Evolutionary conservation across 2,797 vertebrate species (phyloP), one percentile per base, ranked within the genome.

Genomic region (Acanthis flammea): DNA sequence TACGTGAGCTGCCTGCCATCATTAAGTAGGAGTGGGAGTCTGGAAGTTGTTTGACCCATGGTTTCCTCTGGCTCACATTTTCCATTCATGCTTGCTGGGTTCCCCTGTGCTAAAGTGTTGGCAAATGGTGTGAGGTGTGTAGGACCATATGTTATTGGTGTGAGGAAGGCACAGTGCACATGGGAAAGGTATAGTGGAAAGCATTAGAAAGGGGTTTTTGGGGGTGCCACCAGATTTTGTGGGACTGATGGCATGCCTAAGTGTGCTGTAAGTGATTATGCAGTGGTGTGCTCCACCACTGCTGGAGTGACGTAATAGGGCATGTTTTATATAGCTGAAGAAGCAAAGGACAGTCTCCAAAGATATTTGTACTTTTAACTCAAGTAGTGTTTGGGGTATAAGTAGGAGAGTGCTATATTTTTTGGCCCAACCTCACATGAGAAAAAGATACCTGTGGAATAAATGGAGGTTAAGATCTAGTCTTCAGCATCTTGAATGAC

Each of bases 101-200:
- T 17, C 10, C 44, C 24, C 45, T 45, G 22, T 61, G 30, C n/a
- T 61, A 25, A 51, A 61, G 31, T 8, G 35, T 13, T 85, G 71
- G 16, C 8, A 70, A 55, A 58, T 6, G 2, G 4, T 27, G 14
- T 45, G 33, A 67, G 23, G 66, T 9, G 10, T 15, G 41, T 22
- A 70, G 45, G 44, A 33, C 16, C 0, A 0, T 51, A 12, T 28
- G 22, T 53, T 81, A 23, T 25, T 41, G 15, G 6, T 68, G 42
- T 54, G 58, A 78, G 22, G 14, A 14, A 37, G 66, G 45, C 42
- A 21, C 0, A 1, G 61, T 35, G 19, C 35, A 62, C 44, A 37
- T 63, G 47, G 57, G 10, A 54, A 50, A 14, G 11, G 14, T 42
- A 10, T 5, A 71, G n/a, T 37, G 16, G 31, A 53, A 75, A 88